A percentile compares a stretch with the other conserved stretches of the same genome.
phyloP scores from a whole-genome alignment of 2,113 vertebrate species.

The Pundamilia nyererei region DNA sequence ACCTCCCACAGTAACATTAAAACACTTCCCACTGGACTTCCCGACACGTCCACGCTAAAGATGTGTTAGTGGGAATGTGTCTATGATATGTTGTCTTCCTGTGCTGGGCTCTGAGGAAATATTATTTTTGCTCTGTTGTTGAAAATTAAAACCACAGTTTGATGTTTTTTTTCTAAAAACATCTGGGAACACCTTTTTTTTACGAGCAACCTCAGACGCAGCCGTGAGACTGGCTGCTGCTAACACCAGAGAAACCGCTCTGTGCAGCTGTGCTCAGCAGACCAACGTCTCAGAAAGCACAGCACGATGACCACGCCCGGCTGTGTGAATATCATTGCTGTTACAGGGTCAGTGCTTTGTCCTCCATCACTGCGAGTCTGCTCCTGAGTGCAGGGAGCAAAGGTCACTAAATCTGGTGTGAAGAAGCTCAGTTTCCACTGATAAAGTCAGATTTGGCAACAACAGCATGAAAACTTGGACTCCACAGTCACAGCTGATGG shows the following conservation, averaged over 20 bases:
- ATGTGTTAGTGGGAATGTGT: neutral
- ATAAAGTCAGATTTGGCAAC: neutral
- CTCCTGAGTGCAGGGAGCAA: neutral
- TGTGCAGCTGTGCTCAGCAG: neutral
- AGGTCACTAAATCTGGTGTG: neutral
- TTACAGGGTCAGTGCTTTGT: neutral
- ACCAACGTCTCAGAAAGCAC: neutral
- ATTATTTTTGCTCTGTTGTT: neutral
- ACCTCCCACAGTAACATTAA: neutral
- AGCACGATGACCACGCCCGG: neutral
- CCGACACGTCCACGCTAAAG: neutral
- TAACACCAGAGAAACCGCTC: neutral
- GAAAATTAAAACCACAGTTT: neutral
- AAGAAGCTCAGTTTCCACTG: neutral
- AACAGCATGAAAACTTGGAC: neutral
- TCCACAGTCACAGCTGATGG: neutral
- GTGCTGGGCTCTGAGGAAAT: neutral
- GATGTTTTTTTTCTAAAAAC: neutral
- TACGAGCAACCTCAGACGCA: neutral
- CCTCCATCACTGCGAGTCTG: neutral
- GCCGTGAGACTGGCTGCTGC: neutral
- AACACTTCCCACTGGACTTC: neutral
- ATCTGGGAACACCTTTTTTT: neutral
- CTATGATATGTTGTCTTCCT: neutral
- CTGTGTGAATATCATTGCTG: neutral